Evolutionary conservation across 1,140 invertebrate species (phyloP).

Genomic region (Periplaneta americana): DNA sequence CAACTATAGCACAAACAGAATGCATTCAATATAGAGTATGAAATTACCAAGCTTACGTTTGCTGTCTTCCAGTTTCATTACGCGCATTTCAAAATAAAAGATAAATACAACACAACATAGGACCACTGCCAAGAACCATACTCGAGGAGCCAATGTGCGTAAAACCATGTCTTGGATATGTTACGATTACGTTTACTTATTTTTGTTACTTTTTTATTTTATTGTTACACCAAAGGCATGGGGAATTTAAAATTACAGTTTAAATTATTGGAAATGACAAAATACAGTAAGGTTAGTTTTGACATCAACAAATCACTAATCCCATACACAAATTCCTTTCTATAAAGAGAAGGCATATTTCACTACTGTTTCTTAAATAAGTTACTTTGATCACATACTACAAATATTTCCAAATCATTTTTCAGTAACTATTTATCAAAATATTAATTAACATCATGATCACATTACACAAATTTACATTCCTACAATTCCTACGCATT

Average conservation of each 20-base stretch:
- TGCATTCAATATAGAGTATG: background rate
- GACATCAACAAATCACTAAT: too few species aligned
- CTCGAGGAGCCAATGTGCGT: background rate
- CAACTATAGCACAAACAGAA: too few species aligned
- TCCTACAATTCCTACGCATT: too few species aligned
- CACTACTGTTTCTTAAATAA: too few species aligned
- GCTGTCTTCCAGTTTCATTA: conserved; percentile 7
- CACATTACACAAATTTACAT: too few species aligned
- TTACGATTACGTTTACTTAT: background rate
- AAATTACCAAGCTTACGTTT: conserved; percentile 9
- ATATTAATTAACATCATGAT: too few species aligned
- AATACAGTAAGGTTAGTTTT: background rate
- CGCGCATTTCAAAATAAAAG: conserved; percentile 9
- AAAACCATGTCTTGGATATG: background rate
- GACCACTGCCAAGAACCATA: background rate
- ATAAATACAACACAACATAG: background rate
- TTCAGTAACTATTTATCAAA: too few species aligned
- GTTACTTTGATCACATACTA: too few species aligned
- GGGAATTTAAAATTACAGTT: background rate
- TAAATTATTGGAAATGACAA: background rate
- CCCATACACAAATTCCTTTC: too few species aligned
- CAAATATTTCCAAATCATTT: too few species aligned
- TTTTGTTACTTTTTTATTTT: background rate
- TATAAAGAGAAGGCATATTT: too few species aligned
- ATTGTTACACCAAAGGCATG: background rate